Base-by-base conservation (phyloP, 2,113 vertebrate species). In the Periophthalmodon schlosseri region DNA sequence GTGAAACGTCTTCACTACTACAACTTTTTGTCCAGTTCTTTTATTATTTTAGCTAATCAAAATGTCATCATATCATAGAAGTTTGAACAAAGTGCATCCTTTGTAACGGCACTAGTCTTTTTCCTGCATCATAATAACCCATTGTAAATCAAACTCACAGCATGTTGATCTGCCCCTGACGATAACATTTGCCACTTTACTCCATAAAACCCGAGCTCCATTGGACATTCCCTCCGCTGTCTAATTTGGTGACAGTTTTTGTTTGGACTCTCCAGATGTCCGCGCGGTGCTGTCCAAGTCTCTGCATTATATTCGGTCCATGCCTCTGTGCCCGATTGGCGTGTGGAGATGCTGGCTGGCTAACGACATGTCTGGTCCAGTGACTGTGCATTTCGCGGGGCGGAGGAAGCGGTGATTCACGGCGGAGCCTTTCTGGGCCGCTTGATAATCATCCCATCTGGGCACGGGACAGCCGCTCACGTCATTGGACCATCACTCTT, bases 381-480 rank as follows among this genome's bases (percentile, higher is more conserved):
- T 84, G 87, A 88, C 79, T 70, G 72, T 86, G 78, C 77, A 28
- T 87, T 86, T 87, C 83, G 72, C 81, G 72, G 78, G 77, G 79
- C 66, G 79, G 80, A 69, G 75, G 73, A 80, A 63, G 67, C 75
- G 71, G 79, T 91, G 91, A 91, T 90, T 92, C 87, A 92, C 70
- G 13, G 83, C 2, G 49, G 68, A 28, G 23, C 2, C 82, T 89
- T 85, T 84, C 75, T 56, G 78, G 78, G 72, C 80, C 80, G 80
- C 87, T 89, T 91, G 86, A 89, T 88, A 88, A 90, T 87, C 86
- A 85, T 85, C 88, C 90, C 89, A 91, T 90, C 89, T 88, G 88
- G 87, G 73, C 61, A 73, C 81, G 82, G 84, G 88, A 84, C 87
- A 80, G 79, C 77, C 82, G 72, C 80, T 76, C 77, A 72, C 78